Percentiles rank a stretch among this genome's conserved stretches.
Conservation (phyloP, 2,797 vertebrate species). For the Orientallactaga sibirica region DNA sequence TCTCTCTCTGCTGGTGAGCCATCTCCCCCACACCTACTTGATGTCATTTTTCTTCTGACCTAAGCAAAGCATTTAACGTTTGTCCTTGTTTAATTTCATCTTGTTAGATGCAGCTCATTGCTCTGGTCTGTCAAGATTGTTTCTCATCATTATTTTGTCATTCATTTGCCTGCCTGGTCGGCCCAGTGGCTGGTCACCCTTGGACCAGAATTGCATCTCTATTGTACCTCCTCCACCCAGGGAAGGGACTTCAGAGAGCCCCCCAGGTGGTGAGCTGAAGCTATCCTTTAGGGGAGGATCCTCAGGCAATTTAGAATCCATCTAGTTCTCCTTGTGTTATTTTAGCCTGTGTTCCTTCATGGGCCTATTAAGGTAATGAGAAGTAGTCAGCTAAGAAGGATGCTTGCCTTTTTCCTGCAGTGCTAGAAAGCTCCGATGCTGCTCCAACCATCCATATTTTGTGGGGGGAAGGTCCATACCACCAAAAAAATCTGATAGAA, state of each 20-base stretch:
- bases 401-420: neutral
- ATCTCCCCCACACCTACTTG: slow-evolving; percentile 13
- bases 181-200: neutral
- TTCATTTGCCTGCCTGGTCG: neutral
- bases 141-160: slow-evolving; percentile 71
- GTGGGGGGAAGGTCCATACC: neutral
- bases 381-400: neutral
- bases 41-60: slow-evolving; percentile 31
- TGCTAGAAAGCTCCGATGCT: slow-evolving; percentile 34
- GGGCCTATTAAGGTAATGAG: neutral
- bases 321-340: neutral
- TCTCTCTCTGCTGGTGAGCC: neutral
- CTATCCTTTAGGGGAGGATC: neutral
- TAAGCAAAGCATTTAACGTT: slow-evolving; percentile 77
- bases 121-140: slow-evolving; percentile 62
- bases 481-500: neutral
- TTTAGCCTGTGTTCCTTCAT: neutral
- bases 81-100: slow-evolving; percentile 81
- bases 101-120: slow-evolving; percentile 78
- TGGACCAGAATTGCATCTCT: neutral
- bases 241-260: neutral
- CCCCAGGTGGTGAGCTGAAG: neutral
- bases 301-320: neutral
- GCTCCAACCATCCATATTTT: neutral
- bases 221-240: neutral